Evolutionary conservation across 2,797 vertebrate species (phyloP), one percentile per base, ranked within the genome.

Genomic region (Falco rusticolus): DNA sequence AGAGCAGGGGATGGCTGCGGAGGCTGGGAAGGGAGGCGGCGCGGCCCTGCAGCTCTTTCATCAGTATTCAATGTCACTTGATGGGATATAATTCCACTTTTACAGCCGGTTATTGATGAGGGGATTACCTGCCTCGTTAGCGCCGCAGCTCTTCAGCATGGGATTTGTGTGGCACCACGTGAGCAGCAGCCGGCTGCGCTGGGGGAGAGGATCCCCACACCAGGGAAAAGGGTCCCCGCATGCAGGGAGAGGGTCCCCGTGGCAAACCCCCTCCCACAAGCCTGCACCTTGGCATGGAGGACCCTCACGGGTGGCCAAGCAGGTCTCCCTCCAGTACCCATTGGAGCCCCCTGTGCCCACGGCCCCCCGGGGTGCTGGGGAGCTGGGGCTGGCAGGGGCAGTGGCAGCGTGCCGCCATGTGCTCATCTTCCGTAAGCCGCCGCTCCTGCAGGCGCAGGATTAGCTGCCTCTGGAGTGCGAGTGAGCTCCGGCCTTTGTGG

Each of bases 91-190:
- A 96, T 84, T 71, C 92, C 56, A 17, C 90, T 83, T 79, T 74
- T 63, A 56, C 66, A 79, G 89, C 34, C 7, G 22, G 31, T 39
- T 77, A 68, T 84, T 63, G 84, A 84, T n/a, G 76, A 76, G 72
- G 39, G 79, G 91, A 94, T 96, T 86, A 90, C 89, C 89, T 54
- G 74, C 83, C 92, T 94, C 68, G 33, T 68, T 25, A 86, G 54
- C 5, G 2, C 75, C 3, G 11, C 63, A 14, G 80, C 60, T 77
- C 63, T 65, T 37, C 57, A 2, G 81, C 2, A 5, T 16, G 43
- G 79, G 66, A 48, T 91, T 51, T 45, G 33, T 3, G 20, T 1
- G 3, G 34, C 0, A 24, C 37, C 25, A 66, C 1, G 1, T 10
- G 37, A 76, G 48, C 47, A 31, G 31, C 19, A 76, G 64, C 13